Evolutionary conservation across 2,797 vertebrate genomes (phyloP).

Genomic region (Prionace glauca): DNA sequence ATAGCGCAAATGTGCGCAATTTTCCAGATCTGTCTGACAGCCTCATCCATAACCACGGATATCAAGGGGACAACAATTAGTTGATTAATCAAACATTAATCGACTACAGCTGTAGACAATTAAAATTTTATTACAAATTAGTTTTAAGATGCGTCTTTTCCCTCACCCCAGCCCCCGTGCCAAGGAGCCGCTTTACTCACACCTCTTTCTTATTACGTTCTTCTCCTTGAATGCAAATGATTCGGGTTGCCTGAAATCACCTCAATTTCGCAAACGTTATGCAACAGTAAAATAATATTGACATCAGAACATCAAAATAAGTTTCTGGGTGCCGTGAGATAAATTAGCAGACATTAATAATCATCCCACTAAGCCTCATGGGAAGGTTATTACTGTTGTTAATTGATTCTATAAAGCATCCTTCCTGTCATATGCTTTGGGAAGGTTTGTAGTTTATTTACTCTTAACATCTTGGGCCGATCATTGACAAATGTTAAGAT

Average conservation of each 20-base stretch:
- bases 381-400: background rate
- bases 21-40: constrained; percentile 19
- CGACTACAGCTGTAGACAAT: constrained; percentile 37
- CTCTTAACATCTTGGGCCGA: background rate
- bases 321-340: background rate
- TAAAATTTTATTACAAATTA: constrained; percentile 37
- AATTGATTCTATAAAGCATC: constrained; percentile 1
- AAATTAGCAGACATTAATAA: background rate
- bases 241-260: background rate
- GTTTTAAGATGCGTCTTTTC: background rate
- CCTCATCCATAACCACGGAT: constrained; percentile 29
- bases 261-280: background rate
- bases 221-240: background rate
- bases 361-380: background rate
- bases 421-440: background rate
- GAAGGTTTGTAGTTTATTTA: background rate
- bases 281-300: background rate
- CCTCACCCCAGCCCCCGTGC: background rate
- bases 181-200: background rate
- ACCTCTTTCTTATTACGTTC: background rate
- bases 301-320: background rate
- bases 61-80: constrained; percentile 35
- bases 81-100: constrained; percentile 38
- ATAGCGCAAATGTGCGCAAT: background rate
- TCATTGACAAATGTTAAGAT: background rate